Base-by-base conservation (phyloP, 2,888 invertebrate genomes). In the Muscina levida region DNA sequence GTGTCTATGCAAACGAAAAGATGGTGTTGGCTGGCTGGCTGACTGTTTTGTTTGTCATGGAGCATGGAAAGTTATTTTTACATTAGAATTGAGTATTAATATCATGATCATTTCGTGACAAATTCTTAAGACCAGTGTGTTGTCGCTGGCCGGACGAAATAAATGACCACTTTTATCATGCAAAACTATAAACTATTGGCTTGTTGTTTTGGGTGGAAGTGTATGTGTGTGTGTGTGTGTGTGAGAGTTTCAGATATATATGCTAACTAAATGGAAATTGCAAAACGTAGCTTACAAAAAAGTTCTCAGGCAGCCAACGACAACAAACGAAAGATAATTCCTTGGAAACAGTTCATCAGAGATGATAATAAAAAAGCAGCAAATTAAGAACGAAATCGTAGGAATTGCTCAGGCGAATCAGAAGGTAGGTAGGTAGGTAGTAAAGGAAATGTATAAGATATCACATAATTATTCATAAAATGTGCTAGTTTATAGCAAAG, bases 101-200 rank as follows among this genome's bases (percentile, higher is more conserved):
- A 76, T 79, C 79, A 79, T 79, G 75, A 79, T 79, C 72, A 70
- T 70, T 79, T 76, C 72, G 76, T 79, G 79, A 79, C 75, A 79
- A 76, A 79, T 79, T 76, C 62, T 65, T 57, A 10, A 72, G 37
- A 76, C 72, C 42, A 37, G 56, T 65, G 22, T 39, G 39, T 39
- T 10, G 62, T 53, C 70, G 10, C 37, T 67, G 10, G 31, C 19
- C 22, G 15, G 11, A 4, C 37, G 39, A 72, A 79, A 68, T 68
- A 76, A 72, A 72, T 72, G 53, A 39, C 42, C 76, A 70, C 31
- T 76, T 76, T 72, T 72, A 72, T 72, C 79, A 79, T 76, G 72
- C 76, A 72, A 72, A 79, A 71, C 66, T 65, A 68, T 72, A 68
- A 76, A 72, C 51, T 62, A 72, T 75, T 62, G 62, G 62, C 42